Base-by-base conservation (phyloP, 2,888 invertebrate genomes). In the Sussaba pulchella region DNA sequence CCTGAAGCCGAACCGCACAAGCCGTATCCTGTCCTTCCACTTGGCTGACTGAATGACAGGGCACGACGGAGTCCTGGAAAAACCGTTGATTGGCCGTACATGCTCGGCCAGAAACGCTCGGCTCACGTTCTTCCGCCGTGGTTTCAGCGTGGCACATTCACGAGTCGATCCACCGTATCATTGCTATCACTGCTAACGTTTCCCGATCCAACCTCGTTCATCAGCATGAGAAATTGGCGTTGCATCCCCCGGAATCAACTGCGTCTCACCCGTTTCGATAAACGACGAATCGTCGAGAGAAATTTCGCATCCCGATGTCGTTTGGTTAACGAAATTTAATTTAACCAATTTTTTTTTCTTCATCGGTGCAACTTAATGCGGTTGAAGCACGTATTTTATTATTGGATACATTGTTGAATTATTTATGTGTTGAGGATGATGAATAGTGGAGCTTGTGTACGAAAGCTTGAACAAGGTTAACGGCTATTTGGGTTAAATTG, bases 1-100 rank as follows among this genome's bases (percentile, higher is more conserved):
- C 45, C 87, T 86, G 86, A 89, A 89, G 91, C 87, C 85, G 89
- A 91, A 91, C 90, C 91, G 81, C 77, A 87, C 91, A 89, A 89
- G 89, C 89, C 87, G 87, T 89, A 74, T 88, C 87, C 89, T 89
- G 90, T 90, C 90, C 88, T 89, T 90, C 88, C 87, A 85, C 86
- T 88, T 85, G 87, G 87, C 86, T 90, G 91, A 91, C 91, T 91
- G 91, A 89, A 89, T 91, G 91, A 90, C 91, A 90, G 90, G 84
- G 85, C 45, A 67, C 75, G 74, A 71, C 66, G 73, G 61, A 64
- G 86, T 88, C 86, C 87, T 87, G 88, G 88, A 89, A 91, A 91
- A 91, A 91, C 88, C 89, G 87, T 88, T 89, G 90, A 90, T 89
- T 89, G 88, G 86, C 88, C 84, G 84, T 87, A 87, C 87, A 75